These are phyloP conservation scores for Passer montanus DNA, from an alignment of 2,113 vertebrate genomes.

Conservation along the genomic window DNA sequence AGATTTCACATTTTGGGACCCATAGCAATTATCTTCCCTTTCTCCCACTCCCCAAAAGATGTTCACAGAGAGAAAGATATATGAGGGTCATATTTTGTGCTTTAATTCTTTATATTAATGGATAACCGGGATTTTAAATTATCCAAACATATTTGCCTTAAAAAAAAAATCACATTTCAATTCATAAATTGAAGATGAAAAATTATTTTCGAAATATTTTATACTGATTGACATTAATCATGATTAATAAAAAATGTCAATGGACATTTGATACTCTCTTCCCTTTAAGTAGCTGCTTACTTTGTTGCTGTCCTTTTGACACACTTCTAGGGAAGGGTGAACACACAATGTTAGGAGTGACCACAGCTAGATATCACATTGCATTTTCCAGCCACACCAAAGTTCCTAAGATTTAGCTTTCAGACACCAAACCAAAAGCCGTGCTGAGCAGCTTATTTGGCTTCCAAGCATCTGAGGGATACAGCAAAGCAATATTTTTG, in stretches of 20 bases:
- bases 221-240: neutral
- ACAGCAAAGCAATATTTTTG: neutral
- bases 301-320: neutral
- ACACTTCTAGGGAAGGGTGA: neutral
- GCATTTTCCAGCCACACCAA: neutral
- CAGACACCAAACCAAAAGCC: neutral
- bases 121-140: neutral
- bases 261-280: neutral
- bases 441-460: neutral
- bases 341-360: neutral
- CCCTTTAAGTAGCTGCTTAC: neutral
- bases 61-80: neutral
- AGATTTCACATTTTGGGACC: neutral
- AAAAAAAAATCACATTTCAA: neutral
- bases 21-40: neutral
- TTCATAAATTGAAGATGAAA: neutral
- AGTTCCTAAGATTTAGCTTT: neutral
- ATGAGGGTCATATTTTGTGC: neutral
- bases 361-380: neutral
- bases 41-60: neutral
- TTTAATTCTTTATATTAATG: neutral
- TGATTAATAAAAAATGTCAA: neutral
- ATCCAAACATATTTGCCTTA: neutral
- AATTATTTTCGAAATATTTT: accelerated
- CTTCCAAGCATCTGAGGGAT: neutral